Percentiles rank a stretch among this genome's conserved stretches.
phyloP scores from a whole-genome alignment of 2,113 vertebrate species.

The Craseonycteris thonglongyai region DNA sequence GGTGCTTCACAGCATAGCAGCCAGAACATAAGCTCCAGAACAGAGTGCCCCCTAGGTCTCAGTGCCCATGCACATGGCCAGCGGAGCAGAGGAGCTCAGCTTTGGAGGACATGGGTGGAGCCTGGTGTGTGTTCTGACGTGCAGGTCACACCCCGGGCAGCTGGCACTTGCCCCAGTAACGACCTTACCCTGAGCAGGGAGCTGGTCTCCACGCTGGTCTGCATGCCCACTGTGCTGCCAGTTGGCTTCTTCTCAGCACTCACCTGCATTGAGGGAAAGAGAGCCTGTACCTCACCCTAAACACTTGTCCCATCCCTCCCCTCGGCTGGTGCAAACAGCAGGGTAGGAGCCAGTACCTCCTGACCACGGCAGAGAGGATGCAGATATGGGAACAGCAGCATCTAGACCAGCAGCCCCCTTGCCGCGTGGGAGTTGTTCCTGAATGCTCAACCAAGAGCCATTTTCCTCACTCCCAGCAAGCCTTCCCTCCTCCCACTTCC shows the following conservation, averaged over 20 bases:
- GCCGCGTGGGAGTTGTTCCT: neutral
- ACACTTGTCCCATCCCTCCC: neutral
- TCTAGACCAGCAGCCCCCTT: neutral
- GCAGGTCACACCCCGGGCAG: neutral
- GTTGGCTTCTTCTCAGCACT: constrained; percentile 86
- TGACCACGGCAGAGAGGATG: neutral
- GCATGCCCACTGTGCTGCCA: constrained; percentile 92
- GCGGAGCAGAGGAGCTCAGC: neutral
- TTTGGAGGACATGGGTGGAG: neutral
- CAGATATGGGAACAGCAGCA: neutral
- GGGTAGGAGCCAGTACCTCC: neutral
- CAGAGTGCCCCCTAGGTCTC: neutral
- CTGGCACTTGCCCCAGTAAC: accelerated
- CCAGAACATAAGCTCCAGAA: no score
- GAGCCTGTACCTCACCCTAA: neutral
- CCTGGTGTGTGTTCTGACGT: accelerated
- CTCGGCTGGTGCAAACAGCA: neutral
- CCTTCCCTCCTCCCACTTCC: neutral
- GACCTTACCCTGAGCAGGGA: constrained; percentile 85
- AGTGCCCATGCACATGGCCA: no score
- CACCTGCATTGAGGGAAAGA: constrained; percentile 77
- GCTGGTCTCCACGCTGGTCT: constrained; percentile 93
- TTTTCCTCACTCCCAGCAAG: no score
- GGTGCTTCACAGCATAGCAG: neutral
- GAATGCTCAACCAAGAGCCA: no score